phyloP scores from a whole-genome alignment of 2,113 vertebrate genomes.

The Protomyctophum bolini region DNA sequence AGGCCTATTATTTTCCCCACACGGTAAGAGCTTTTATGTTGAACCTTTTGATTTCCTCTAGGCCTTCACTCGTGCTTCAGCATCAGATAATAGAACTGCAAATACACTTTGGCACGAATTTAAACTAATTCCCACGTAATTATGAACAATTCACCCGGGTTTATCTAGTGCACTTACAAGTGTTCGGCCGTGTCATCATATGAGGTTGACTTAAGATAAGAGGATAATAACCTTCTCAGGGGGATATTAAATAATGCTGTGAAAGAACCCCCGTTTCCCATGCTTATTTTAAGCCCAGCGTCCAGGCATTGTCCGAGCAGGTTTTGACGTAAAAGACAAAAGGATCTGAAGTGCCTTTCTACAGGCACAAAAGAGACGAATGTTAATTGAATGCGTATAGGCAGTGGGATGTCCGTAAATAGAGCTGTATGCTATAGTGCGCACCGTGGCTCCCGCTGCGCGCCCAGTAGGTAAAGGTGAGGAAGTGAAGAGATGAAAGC shows the following conservation, averaged over 20 bases:
- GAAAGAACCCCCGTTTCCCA: constrained; percentile 52
- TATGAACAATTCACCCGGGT: not conserved
- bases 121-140: not conserved
- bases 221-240: constrained; percentile 22
- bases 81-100: no score
- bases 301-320: constrained; percentile 47
- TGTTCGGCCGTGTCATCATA: constrained; percentile 3
- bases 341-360: constrained; percentile 62
- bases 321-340: constrained; percentile 54
- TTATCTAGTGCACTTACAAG: constrained; percentile 4
- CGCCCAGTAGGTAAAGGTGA: constrained; percentile 28
- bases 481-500: constrained; percentile 31
- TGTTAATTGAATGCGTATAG: constrained; percentile 66
- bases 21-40: no score
- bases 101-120: not conserved
- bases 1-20: not conserved
- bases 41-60: no score
- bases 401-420: constrained; percentile 51
- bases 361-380: constrained; percentile 45
- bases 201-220: no score
- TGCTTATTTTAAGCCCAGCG: constrained; percentile 64
- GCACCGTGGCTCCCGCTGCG: constrained; percentile 19
- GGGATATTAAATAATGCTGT: constrained; percentile 47
- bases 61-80: no score
- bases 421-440: constrained; percentile 49